Conservation (phyloP, 2,888 invertebrate genomes). For the Chrysina gloriosa region DNA sequence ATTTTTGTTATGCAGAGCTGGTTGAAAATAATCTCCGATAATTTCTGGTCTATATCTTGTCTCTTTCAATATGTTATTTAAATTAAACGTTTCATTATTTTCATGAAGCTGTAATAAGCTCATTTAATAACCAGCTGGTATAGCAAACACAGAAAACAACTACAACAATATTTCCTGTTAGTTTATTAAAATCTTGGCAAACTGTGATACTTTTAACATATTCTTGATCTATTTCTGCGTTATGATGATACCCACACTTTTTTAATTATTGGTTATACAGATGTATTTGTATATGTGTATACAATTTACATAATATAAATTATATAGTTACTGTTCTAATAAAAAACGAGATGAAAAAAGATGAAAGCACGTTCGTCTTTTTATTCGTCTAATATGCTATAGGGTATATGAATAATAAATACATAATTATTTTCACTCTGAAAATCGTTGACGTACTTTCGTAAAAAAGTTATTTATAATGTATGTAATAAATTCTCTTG, state of each 20-base stretch:
- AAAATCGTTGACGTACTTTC: neutral
- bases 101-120: too few species aligned
- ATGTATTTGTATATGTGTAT: slow-evolving; percentile 11
- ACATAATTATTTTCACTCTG: slow-evolving; percentile 1
- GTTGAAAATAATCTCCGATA: too few species aligned
- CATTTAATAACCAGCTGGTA: slow-evolving; percentile 6
- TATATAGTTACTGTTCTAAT: slow-evolving; percentile 1
- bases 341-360: slow-evolving; percentile 1
- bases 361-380: neutral
- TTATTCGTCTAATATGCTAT: neutral
- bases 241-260: slow-evolving; percentile 13
- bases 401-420: neutral
- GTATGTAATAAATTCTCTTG: neutral
- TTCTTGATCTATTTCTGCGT: slow-evolving; percentile 19
- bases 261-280: slow-evolving; percentile 16
- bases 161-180: slow-evolving; percentile 13
- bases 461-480: neutral
- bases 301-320: slow-evolving; percentile 1
- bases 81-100: too few species aligned
- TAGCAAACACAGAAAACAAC: neutral
- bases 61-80: too few species aligned
- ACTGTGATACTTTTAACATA: slow-evolving; percentile 28
- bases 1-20: slow-evolving; percentile 5
- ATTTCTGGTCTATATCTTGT: too few species aligned
- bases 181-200: slow-evolving; percentile 26